phyloP scores from a whole-genome alignment of 2,888 invertebrate genomes.

The Scaptomyza cyrtandrae region DNA sequence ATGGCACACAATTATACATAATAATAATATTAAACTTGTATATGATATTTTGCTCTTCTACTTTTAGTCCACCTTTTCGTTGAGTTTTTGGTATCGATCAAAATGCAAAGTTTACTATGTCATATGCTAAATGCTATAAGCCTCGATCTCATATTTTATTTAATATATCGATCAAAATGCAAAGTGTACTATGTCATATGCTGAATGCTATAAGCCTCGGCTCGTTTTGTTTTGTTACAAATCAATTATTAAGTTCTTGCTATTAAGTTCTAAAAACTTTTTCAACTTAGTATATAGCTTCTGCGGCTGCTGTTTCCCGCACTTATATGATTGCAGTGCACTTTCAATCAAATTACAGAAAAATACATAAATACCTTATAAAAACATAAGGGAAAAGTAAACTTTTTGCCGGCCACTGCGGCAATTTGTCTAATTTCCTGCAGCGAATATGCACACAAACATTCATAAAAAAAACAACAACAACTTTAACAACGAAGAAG shows the following conservation, averaged over 20 bases:
- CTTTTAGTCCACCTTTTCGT: no score
- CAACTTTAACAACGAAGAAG: slow-evolving; percentile 7
- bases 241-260: no score
- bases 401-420: slow-evolving; percentile 42
- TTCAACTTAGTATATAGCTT: not conserved
- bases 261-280: no score
- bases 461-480: slow-evolving; percentile 43
- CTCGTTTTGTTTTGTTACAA: no score
- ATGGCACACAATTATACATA: not conserved
- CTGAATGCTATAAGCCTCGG: not conserved
- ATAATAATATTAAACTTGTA: not conserved
- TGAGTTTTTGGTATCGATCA: no score
- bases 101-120: not conserved
- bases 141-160: no score
- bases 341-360: slow-evolving; percentile 34
- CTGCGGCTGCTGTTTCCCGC: not conserved
- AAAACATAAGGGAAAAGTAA: slow-evolving; percentile 5
- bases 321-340: slow-evolving; percentile 1
- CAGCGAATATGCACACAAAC: slow-evolving; percentile 52
- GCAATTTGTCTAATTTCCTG: slow-evolving; percentile 63
- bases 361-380: slow-evolving; percentile 21
- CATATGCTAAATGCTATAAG: not conserved
- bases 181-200: not conserved
- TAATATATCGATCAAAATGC: no score
- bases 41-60: not conserved